Evolutionary conservation across 2,888 invertebrate genomes (phyloP), one percentile per base, ranked within the genome.

Genomic region (Zootermopsis nevadensis): DNA sequence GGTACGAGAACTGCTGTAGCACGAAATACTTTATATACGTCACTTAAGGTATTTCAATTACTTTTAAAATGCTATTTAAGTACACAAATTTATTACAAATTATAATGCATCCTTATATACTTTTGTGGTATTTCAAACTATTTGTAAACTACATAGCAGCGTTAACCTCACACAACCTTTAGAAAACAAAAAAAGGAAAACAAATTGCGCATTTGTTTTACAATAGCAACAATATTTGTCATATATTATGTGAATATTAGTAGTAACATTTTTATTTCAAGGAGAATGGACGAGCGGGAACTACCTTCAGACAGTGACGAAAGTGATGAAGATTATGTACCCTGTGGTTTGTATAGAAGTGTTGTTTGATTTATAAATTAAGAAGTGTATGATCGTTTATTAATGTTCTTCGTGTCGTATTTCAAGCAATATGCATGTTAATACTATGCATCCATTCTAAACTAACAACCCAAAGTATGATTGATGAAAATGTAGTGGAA

Each of bases 281-380:
- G 60, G 53, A 30, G 33, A 66, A 84, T 77, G 79, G 84, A 84
- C n/a, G 82, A 82, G 22, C 80, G 72, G 55, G 83, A 81, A 53
- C 81, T 85, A 30, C 81, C 85, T 19, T 84, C 85, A 10, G 85
- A 85, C 30, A 84, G 94, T 86, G 95, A 96, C 87, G 91, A 92
- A 85, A 95, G 95, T 88, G 96, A 96, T 88, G 95, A 95, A 86
- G 96, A 96, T 88, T 96, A 94, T 88, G 91, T 94, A 84, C 95
- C 95, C 10, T 85, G 85, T 33, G 87, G 87, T 86, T 85, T 83
- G 77, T 42, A 72, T 38, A 48, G n/a, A 60, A 27, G n/a, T 60
- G 27, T 27, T 60, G 48, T 48, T 48, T 19, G 19, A 3, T 48
- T 48, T 48, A 48, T 19, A 48, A 10, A 19, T 48, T 48, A 15